Base-by-base conservation (phyloP, 2,888 invertebrate genomes). In the Acrobasis consociella region DNA sequence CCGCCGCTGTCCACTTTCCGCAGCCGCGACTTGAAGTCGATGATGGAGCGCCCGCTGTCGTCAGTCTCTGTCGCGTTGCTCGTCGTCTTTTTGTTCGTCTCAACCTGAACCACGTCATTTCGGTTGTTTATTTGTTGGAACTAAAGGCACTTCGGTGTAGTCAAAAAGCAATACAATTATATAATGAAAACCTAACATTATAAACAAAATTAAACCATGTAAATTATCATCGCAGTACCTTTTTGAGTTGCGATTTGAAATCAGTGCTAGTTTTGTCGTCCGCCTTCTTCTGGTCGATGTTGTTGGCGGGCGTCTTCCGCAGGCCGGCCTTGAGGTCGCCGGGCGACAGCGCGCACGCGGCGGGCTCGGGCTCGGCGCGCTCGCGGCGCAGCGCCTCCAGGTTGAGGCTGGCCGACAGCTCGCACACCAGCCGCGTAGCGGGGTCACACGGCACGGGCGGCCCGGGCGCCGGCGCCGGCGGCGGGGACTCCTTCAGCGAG, bases 371-470 rank as follows among this genome's bases (percentile, higher is more conserved):
- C 49, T 17, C 49, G 11, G 31, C 31, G 31, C 31, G 31, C 31
- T 31, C 53, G 53, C 31, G 53, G 13, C n/a, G 37, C 38, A 46
- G 53, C n/a, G 37, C 37, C 46, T 95, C 95, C 76, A 96, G 90
- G 83, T 96, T 96, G 76, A 97, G 94, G 76, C 95, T 96, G 84
- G 97, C 97, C 59, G 97, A 97, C 62, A 97, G 93, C 86, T 97
- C 97, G 13, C 96, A 96, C 10, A 97, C 96, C 69, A 97, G 91
- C 77, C 97, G 95, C 60, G 96, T 94, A 11, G 96, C 97, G 0
- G 97, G 97, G 84, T 97, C 97, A 68, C 94, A 93, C 89, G 91
- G 91, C 56, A 97, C 97, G 59, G 97, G 97, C 62, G 97, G 93
- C 86, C 97, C 97, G 13, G 96, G 96, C 10, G 97, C 96, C 94